phyloP scores from a whole-genome alignment of 2,113 vertebrate species.

The Anas platyrhynchos region DNA sequence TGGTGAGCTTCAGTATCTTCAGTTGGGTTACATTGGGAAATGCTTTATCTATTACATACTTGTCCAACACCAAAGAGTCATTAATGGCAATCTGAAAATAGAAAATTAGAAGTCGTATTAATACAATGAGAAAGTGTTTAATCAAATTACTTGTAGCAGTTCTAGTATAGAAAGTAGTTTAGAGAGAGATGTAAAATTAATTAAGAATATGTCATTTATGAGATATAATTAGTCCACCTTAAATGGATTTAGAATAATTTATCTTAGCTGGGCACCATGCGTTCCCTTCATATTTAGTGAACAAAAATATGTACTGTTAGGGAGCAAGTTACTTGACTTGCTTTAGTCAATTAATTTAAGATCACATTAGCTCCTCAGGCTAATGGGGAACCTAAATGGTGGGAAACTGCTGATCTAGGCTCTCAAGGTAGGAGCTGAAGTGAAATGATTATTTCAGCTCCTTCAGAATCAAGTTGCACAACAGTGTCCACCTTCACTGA shows the following conservation, averaged over 20 bases:
- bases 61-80: conserved; percentile 32
- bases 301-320: neutral
- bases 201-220: neutral
- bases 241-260: neutral
- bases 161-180: neutral
- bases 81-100: conserved; percentile 63
- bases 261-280: neutral
- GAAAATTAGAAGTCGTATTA: neutral
- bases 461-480: neutral
- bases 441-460: neutral
- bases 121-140: neutral
- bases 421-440: neutral
- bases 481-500: neutral
- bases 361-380: neutral
- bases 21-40: conserved; percentile 54
- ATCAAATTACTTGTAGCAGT: neutral
- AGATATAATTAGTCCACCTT: fast-evolving
- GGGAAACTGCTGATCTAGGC: neutral
- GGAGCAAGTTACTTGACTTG: neutral
- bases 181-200: neutral
- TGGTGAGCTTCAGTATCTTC: conserved; percentile 74
- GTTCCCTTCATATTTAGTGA: neutral
- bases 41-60: conserved; percentile 4
- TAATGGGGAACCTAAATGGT: neutral
- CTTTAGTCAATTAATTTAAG: neutral